phyloP scores from a whole-genome alignment of 92 coral and sea anemone species.

The Zoanthus sansibaricus region DNA sequence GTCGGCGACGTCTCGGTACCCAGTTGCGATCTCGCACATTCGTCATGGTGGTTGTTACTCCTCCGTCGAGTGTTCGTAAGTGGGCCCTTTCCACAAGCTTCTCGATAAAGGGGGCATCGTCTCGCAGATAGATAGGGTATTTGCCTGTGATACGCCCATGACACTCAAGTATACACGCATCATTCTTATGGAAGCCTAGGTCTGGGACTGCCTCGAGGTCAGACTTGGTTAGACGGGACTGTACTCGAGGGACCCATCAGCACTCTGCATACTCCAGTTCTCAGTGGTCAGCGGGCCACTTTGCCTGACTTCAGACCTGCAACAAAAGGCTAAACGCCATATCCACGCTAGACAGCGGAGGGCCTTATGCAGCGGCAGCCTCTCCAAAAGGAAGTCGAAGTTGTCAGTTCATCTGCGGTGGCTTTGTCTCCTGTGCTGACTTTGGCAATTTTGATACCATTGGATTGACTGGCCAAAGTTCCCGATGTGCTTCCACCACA shows the following conservation, averaged over 20 bases:
- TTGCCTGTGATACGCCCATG: conserved; percentile 18
- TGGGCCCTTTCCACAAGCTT: conserved; percentile 34
- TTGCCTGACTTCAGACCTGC: neutral
- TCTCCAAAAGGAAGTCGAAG: conserved; percentile 27
- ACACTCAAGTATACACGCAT: conserved; percentile 19
- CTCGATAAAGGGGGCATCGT: conserved; percentile 19
- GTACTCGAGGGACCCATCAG: conserved; percentile 28
- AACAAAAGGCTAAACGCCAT: conserved; percentile 26
- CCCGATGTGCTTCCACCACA: conserved; percentile 29
- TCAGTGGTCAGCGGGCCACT: conserved; percentile 15
- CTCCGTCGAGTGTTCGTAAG: conserved; percentile 21
- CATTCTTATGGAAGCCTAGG: conserved; percentile 24
- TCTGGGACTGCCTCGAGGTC: conserved; percentile 3
- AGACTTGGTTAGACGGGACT: conserved; percentile 6
- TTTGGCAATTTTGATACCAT: conserved; percentile 17
- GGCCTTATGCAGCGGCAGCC: conserved; percentile 8
- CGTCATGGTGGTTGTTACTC: conserved; percentile 26
- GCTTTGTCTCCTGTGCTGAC: conserved; percentile 23
- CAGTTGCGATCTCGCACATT: conserved; percentile 16
- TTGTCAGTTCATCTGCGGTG: conserved; percentile 8
- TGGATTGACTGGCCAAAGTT: conserved; percentile 29
- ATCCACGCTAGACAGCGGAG: conserved; percentile 26
- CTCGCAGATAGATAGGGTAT: conserved; percentile 1
- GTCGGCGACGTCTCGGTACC: conserved; percentile 8
- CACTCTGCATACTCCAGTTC: conserved; percentile 1